Evolutionary conservation across 2,113 vertebrate species (phyloP).

Genomic region (Catharus fuscescens): DNA sequence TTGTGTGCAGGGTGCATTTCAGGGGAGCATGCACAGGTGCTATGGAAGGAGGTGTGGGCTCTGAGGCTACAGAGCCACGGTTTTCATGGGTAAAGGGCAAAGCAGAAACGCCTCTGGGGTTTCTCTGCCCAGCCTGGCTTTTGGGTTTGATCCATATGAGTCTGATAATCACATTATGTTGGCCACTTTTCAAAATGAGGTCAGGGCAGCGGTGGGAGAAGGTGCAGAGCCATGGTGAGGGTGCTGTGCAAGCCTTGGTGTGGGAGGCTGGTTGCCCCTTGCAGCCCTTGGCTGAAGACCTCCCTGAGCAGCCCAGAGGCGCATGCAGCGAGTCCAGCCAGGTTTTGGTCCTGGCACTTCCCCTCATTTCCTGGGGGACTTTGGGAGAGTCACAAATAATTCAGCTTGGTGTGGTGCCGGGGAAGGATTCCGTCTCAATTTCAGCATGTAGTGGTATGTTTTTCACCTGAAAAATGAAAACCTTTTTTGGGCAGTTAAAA

Average conservation of each 20-base stretch:
- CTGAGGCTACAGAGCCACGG: neutral
- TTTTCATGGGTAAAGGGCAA: neutral
- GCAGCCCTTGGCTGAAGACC: neutral
- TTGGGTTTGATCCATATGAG: neutral
- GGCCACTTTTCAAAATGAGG: neutral
- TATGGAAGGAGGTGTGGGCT: neutral
- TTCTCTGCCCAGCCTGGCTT: neutral
- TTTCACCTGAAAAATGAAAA: neutral
- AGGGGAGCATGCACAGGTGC: neutral
- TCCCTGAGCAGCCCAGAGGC: neutral
- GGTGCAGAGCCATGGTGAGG: neutral
- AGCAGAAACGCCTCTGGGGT: neutral
- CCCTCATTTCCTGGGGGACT: neutral
- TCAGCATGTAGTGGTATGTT: neutral
- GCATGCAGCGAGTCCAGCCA: fast-evolving
- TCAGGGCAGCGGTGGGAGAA: neutral
- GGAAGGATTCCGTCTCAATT: neutral
- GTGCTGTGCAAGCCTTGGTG: fast-evolving
- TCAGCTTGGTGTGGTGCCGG: fast-evolving
- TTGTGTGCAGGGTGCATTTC: neutral
- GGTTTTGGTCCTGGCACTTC: neutral
- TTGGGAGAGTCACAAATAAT: neutral
- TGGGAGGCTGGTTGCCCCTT: neutral
- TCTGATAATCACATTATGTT: neutral
- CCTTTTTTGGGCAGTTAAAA: neutral